phyloP scores from a whole-genome alignment of 2,888 invertebrate species.

The Sclerodermus sp. region DNA sequence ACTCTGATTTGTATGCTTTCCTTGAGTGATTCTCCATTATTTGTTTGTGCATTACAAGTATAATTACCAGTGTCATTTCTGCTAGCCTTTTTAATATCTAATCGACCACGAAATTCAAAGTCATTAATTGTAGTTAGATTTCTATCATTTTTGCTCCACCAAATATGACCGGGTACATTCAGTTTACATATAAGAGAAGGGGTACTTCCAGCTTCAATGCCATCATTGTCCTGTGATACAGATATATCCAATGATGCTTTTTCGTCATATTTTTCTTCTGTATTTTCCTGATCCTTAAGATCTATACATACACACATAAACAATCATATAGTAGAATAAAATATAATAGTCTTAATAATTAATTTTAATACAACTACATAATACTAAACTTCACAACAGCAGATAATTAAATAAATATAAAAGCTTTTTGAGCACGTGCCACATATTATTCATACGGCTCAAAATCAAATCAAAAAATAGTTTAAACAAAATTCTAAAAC shows the following conservation, averaged over 20 bases:
- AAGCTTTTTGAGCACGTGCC: background rate
- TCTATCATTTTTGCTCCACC: conserved; percentile 64
- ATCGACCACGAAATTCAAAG: conserved; percentile 51
- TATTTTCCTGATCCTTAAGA: conserved; percentile 25
- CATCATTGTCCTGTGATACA: conserved; percentile 45
- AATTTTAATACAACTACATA: conserved; percentile 6
- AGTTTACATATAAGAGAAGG: conserved; percentile 62
- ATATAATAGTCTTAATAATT: background rate
- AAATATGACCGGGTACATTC: conserved; percentile 59
- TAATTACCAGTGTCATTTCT: conserved; percentile 66
- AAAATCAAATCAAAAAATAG: background rate
- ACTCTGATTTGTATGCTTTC: conserved; percentile 50
- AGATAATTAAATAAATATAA: conserved; percentile 1
- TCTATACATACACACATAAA: too few species aligned
- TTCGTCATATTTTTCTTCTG: conserved; percentile 22
- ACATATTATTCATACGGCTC: background rate
- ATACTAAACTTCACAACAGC: too few species aligned
- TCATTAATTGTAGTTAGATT: conserved; percentile 59
- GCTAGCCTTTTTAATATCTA: conserved; percentile 62
- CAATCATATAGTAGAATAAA: background rate
- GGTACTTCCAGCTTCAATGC: conserved; percentile 52
- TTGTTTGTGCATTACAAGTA: conserved; percentile 61
- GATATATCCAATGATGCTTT: conserved; percentile 34
- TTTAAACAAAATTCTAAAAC: too few species aligned
- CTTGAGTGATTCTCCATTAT: conserved; percentile 46